Conservation (phyloP, 2,797 vertebrate genomes). For the Gymnoscopelus microlampas region DNA sequence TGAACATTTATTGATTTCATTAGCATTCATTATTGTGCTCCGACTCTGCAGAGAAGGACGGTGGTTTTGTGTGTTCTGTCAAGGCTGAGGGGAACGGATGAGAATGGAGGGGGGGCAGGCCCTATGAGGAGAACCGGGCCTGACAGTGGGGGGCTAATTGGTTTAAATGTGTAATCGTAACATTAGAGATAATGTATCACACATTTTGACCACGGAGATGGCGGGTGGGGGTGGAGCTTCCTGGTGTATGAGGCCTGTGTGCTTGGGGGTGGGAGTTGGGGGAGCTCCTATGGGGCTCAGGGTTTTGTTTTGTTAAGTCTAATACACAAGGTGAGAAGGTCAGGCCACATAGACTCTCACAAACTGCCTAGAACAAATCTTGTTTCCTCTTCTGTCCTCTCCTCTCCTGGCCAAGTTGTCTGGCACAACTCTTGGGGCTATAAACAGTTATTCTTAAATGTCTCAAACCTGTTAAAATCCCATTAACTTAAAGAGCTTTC, state of each 20-base stretch:
- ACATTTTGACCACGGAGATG: slow-evolving; percentile 45
- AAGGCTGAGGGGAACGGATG: slow-evolving; percentile 2
- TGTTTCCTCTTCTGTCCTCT: slow-evolving; percentile 33
- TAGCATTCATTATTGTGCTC: slow-evolving; percentile 75
- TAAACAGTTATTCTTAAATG: slow-evolving; percentile 30
- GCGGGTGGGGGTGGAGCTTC: slow-evolving; percentile 37
- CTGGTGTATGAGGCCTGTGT: slow-evolving; percentile 61
- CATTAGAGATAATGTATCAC: slow-evolving; percentile 69
- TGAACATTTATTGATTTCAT: slow-evolving; percentile 83
- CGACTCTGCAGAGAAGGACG: background rate
- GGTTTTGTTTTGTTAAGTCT: slow-evolving; percentile 87
- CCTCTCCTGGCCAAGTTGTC: slow-evolving; percentile 8
- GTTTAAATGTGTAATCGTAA: slow-evolving; percentile 68
- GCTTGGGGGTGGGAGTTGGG: slow-evolving; percentile 58
- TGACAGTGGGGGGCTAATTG: slow-evolving; percentile 73
- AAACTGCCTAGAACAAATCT: slow-evolving; percentile 74
- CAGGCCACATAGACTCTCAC: slow-evolving; percentile 68
- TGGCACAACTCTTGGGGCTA: background rate
- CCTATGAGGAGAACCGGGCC: slow-evolving; percentile 36
- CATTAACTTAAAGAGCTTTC: slow-evolving; percentile 11
- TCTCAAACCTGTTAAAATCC: slow-evolving; percentile 34
- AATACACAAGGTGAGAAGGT: slow-evolving; percentile 86
- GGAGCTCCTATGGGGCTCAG: slow-evolving; percentile 53
- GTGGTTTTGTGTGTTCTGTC: slow-evolving; percentile 43
- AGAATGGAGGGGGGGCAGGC: slow-evolving; percentile 22